These are phyloP conservation scores for Scylla paramamosain DNA, from an alignment of 1,140 invertebrate species.

Conservation along the genomic window DNA sequence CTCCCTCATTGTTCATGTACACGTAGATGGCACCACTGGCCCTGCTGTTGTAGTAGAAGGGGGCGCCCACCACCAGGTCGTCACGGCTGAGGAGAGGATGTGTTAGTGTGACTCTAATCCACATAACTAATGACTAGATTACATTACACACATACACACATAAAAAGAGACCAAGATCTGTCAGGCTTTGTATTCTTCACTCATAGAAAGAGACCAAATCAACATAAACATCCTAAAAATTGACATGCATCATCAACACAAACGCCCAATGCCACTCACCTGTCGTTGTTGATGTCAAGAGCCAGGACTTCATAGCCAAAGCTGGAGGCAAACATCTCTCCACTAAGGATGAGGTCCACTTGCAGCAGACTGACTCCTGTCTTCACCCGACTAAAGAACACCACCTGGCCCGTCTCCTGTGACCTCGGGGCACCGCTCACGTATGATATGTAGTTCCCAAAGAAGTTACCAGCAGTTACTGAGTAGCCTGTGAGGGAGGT, in stretches of 20 bases:
- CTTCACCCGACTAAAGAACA: conserved; percentile 86
- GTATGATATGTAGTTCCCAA: conserved; percentile 84
- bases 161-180: not conserved
- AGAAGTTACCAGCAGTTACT: conserved; percentile 80
- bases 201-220: no score
- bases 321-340: conserved; percentile 93
- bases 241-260: no score
- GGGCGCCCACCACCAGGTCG: conserved; percentile 94
- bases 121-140: not conserved
- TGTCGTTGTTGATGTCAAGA: conserved; percentile 93
- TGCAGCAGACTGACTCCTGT: conserved; percentile 81
- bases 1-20: conserved; percentile 84
- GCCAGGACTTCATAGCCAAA: conserved; percentile 93
- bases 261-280: conserved; percentile 81
- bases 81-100: conserved; percentile 83
- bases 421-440: conserved; percentile 92
- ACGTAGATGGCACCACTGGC: conserved; percentile 94
- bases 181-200: not conserved
- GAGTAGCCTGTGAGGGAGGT: conserved; percentile 70
- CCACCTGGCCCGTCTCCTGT: conserved; percentile 91
- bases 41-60: conserved; percentile 89
- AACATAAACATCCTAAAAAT: no score
- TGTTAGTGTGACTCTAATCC: not conserved
- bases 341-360: conserved; percentile 85
- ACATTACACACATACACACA: not conserved